Conservation (phyloP, 2,797 vertebrate species). For the Siniperca obscura region DNA sequence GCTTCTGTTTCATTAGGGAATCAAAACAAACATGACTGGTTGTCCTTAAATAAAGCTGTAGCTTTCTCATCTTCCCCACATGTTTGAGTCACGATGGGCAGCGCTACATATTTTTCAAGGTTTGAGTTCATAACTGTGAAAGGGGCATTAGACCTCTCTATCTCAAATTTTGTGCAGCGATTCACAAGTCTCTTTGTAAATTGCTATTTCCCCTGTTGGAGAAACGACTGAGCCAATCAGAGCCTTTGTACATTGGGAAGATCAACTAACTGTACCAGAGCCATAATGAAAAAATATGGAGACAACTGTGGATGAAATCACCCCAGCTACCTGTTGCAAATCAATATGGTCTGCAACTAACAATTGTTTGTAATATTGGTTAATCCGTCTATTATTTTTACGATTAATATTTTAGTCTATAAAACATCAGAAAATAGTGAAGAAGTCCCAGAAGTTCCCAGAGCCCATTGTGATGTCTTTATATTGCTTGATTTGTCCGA, state of each 20-base stretch:
- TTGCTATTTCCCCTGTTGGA: neutral
- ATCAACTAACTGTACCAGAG: neutral
- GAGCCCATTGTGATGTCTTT: neutral
- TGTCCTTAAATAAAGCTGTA: neutral
- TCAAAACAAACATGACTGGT: neutral
- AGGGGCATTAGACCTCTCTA: neutral
- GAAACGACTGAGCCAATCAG: neutral
- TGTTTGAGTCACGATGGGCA: neutral
- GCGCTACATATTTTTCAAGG: neutral
- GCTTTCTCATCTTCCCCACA: neutral
- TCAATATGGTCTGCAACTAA: neutral
- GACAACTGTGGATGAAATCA: neutral
- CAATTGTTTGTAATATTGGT: neutral
- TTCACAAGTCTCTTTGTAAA: neutral
- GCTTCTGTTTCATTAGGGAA: neutral
- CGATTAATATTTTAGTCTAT: neutral
- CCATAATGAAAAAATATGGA: neutral
- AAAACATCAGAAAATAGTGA: neutral
- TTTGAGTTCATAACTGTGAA: neutral
- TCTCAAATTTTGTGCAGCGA: neutral
- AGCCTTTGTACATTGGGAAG: neutral
- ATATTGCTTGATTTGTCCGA: neutral
- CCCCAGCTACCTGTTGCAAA: neutral
- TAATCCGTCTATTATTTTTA: neutral
- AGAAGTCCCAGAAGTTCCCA: neutral